Conservation (phyloP, 2,888 invertebrate genomes). For the Plagiodera versicolora region DNA sequence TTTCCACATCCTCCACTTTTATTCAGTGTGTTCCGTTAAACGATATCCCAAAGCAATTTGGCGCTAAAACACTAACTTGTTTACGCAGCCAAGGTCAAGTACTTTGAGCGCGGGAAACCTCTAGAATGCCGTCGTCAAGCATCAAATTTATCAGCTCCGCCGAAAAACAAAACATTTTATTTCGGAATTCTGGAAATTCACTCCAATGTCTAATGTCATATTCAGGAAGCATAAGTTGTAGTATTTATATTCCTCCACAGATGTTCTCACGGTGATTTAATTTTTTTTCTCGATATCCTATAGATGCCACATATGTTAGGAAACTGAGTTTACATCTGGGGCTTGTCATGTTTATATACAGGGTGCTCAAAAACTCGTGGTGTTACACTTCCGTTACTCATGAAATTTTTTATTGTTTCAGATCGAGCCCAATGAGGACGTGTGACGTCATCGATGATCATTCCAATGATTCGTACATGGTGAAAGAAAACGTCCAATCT, state of each 20-base stretch:
- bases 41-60: neutral
- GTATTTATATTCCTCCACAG: neutral
- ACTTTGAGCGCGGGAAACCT: neutral
- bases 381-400: neutral
- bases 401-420: constrained; percentile 20
- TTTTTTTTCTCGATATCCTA: too few species aligned
- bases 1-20: neutral
- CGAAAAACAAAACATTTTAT: too few species aligned
- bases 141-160: too few species aligned
- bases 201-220: too few species aligned
- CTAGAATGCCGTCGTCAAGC: neutral
- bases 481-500: constrained; percentile 46
- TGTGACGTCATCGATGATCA: constrained; percentile 29
- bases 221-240: too few species aligned
- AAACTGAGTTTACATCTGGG: neutral
- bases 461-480: constrained; percentile 35
- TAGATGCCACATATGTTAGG: neutral
- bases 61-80: neutral
- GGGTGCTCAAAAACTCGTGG: neutral
- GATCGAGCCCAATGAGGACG: constrained; percentile 25
- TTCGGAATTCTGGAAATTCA: too few species aligned
- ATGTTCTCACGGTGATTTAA: neutral
- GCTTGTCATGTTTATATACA: too few species aligned
- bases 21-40: neutral
- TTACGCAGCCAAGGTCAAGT: neutral